Evolutionary conservation across 1,140 invertebrate genomes (phyloP).

Genomic region (Papilio dardanus): DNA sequence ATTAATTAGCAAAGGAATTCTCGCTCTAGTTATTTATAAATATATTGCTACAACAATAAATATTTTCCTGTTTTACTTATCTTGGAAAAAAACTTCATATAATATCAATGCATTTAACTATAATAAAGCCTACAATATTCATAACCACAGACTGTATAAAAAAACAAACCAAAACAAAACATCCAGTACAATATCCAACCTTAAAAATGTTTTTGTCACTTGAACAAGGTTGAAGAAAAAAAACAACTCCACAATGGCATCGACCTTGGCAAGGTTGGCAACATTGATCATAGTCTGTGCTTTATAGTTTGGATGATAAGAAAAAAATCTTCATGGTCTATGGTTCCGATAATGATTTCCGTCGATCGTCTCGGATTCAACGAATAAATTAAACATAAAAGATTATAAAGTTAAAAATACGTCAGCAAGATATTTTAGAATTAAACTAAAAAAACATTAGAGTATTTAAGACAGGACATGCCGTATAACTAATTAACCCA

Average conservation of each 20-base stretch:
- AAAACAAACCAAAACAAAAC: constrained; percentile 2
- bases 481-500: background rate
- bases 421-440: background rate
- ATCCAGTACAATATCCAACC: background rate
- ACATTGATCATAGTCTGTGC: background rate
- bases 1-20: background rate
- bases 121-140: background rate
- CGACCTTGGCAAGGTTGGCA: constrained; percentile 13
- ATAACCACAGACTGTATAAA: constrained; percentile 9
- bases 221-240: constrained; percentile 12
- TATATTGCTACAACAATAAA: background rate
- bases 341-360: constrained; percentile 18
- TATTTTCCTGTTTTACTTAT: background rate
- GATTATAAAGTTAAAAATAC: too few species aligned
- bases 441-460: background rate
- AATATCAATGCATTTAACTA: background rate
- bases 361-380: constrained; percentile 2
- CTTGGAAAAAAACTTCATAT: too few species aligned
- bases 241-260: background rate
- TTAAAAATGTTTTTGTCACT: background rate
- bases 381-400: too few species aligned
- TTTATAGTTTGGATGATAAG: constrained; percentile 23
- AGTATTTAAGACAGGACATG: constrained; percentile 13
- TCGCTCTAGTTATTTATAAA: background rate
- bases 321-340: constrained; percentile 28